Evolutionary conservation across 2,797 vertebrate species (phyloP).

Genomic region (Chelonia mydas): DNA sequence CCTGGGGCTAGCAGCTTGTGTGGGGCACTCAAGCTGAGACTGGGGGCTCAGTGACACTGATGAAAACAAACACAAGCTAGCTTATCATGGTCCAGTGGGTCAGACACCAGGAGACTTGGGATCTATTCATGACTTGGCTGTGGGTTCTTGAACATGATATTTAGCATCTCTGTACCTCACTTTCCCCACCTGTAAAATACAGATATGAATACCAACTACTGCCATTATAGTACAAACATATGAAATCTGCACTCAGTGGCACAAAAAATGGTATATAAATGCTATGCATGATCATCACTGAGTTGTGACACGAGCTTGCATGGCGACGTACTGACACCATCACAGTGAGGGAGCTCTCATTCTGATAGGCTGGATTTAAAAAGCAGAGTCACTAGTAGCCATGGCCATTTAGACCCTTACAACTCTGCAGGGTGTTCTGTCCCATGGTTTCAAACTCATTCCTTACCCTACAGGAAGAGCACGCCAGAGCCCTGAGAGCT

Average conservation of each 20-base stretch:
- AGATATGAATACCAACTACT: not conserved
- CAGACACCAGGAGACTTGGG: not conserved
- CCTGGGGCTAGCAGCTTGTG: not conserved
- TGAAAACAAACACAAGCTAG: not conserved
- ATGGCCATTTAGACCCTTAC: not conserved
- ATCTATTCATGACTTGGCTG: not conserved
- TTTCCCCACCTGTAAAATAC: not conserved
- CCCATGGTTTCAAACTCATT: not conserved
- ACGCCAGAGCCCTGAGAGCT: not conserved
- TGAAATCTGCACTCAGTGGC: not conserved
- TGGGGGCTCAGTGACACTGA: not conserved
- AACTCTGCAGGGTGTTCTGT: not conserved
- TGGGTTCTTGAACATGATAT: not conserved
- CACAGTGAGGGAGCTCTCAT: not conserved
- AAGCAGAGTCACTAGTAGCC: not conserved
- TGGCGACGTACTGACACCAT: not conserved
- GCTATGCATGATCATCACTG: not conserved
- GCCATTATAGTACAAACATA: not conserved
- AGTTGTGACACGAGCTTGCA: not conserved
- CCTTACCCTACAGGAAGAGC: not conserved
- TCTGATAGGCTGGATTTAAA: not conserved
- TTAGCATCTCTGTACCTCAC: not conserved
- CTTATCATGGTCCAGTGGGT: not conserved
- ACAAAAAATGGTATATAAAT: not conserved
- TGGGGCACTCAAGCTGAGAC: not conserved